Evolutionary conservation across 2,797 vertebrate species (phyloP), one percentile per base, ranked within the genome.

Genomic region (Aselliscus stoliczkanus): DNA sequence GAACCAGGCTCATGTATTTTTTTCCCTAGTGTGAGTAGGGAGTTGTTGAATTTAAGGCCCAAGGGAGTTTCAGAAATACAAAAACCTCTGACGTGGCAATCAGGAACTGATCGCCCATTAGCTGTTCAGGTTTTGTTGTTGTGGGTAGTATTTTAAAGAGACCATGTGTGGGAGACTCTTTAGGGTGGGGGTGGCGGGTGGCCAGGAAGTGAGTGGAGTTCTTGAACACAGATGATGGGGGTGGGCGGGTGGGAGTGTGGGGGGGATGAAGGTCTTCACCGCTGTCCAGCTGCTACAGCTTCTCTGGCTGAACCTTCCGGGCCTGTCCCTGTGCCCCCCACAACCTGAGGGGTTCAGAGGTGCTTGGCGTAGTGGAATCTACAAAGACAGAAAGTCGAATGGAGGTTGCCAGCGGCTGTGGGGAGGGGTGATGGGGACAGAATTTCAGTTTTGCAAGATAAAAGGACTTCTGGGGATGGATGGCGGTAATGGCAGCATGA

Each of bases 401-500:
- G 39, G 37, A 20, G 25, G 77, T 4, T 21, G 20, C 37, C 42
- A 2, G 20, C 56, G 60, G 14, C 1, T 11, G 27, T 5, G 34
- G 54, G 47, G 21, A 1, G 7, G 10, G 52, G 39, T 27, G 50
- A 2, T 7, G 67, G 64, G 52, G 54, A 1, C 5, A 9, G 75
- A 42, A 4, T 14, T 54, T 56, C 62, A 0, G 21, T 69, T 54
- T 25, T 34, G 50, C 37, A 50, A 37, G 56, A 34, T 34, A 17
- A 31, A 67, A n/a, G n/a, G 52, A 1, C 56, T 25, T 17, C 13
- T 0, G 37, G 4, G 34, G 34, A 5, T 1, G 37, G 14, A 42
- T 2, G 44, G 20, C 4, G 47, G 73, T 18, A 14, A 9, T 1
- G 4, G 8, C 23, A 4, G 39, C 72, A 42, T 1, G 4, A 4